Conservation (phyloP, 2,797 vertebrate genomes). For the Phrynocephalus guinanensis region DNA sequence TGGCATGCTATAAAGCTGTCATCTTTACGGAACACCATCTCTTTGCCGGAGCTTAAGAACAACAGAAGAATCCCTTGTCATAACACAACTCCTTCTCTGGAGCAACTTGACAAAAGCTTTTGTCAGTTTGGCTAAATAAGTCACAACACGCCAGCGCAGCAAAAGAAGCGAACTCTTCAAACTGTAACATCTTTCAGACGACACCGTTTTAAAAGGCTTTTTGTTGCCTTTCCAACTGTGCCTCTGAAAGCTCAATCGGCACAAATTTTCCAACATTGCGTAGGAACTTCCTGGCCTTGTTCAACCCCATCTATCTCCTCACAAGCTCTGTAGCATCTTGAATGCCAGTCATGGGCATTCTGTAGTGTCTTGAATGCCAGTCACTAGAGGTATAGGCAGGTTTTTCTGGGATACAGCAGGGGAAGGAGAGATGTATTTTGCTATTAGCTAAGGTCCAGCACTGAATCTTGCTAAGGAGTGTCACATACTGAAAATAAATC, state of each 20-base stretch:
- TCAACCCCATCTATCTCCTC: no score
- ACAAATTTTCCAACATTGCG: no score
- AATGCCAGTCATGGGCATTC: no score
- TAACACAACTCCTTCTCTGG: not conserved
- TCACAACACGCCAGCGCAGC: no score
- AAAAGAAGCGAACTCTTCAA: not conserved
- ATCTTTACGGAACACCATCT: not conserved
- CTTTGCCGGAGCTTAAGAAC: not conserved
- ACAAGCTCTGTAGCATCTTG: no score
- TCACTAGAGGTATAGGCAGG: no score
- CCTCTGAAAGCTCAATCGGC: not conserved
- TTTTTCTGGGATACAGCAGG: no score
- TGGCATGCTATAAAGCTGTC: not conserved
- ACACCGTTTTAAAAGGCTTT: not conserved
- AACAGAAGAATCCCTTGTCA: not conserved
- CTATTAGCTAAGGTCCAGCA: no score
- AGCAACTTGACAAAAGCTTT: not conserved
- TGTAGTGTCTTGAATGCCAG: no score
- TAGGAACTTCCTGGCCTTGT: no score
- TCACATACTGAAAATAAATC: not conserved
- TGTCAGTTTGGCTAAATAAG: not conserved
- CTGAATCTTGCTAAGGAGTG: not conserved
- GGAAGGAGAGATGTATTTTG: no score
- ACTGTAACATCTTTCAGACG: not conserved
- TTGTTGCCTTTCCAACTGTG: not conserved